phyloP scores from a whole-genome alignment of 2,888 invertebrate genomes.

The Chaitophorus viminalis region DNA sequence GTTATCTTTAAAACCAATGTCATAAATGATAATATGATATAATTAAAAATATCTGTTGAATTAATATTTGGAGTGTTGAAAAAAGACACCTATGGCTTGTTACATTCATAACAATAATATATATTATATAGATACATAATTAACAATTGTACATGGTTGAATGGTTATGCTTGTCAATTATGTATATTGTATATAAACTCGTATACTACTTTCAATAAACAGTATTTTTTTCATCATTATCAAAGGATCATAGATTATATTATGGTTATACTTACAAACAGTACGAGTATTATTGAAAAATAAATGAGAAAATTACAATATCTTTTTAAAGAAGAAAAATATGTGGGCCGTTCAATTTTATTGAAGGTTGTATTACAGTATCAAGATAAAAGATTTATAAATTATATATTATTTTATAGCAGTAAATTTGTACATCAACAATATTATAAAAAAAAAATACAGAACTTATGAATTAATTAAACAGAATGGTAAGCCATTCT shows the following conservation, averaged over 20 bases:
- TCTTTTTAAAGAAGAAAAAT: slow-evolving; percentile 46
- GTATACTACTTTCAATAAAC: slow-evolving; percentile 28
- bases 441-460: neutral
- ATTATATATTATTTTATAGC: slow-evolving; percentile 1
- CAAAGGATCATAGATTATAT: slow-evolving; percentile 22
- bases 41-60: neutral
- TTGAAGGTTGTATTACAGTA: slow-evolving; percentile 33
- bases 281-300: slow-evolving; percentile 32
- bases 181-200: slow-evolving; percentile 10
- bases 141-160: slow-evolving; percentile 47
- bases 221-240: slow-evolving; percentile 43
- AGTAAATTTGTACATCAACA: neutral
- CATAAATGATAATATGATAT: neutral
- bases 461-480: too few species aligned
- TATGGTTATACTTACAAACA: slow-evolving; percentile 27
- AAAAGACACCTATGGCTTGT: neutral
- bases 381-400: neutral
- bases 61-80: neutral
- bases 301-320: slow-evolving; percentile 50
- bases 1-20: neutral
- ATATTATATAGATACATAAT: neutral
- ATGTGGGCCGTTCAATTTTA: slow-evolving; percentile 38
- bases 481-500: too few species aligned
- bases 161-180: slow-evolving; percentile 55
- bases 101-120: neutral